A percentile compares a stretch with the other conserved stretches of the same genome.
Evolutionary conservation across 2,888 invertebrate genomes (phyloP).

Genomic region (Catotricha subobsoleta): DNA sequence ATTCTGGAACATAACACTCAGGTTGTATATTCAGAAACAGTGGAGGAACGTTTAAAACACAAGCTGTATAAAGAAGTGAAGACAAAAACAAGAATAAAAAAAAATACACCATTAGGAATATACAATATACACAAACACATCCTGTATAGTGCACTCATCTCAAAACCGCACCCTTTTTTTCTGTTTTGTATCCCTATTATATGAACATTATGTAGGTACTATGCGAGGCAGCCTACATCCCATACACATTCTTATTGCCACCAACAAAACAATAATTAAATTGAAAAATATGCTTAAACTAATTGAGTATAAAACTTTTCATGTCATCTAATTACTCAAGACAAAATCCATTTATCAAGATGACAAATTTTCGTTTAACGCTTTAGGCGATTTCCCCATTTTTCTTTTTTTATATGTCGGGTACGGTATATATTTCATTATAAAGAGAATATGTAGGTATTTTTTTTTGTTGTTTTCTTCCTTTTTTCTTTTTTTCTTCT

Average conservation of each 20-base stretch:
- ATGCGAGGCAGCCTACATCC: too few species aligned
- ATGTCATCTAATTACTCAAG: conserved; percentile 9
- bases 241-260: neutral
- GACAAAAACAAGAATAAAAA: neutral
- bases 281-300: neutral
- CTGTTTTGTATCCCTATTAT: too few species aligned
- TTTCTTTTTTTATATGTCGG: conserved; percentile 1
- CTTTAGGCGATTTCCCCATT: conserved; percentile 6
- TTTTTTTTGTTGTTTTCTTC: too few species aligned
- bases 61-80: neutral
- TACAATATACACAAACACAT: neutral
- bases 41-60: neutral
- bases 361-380: conserved; percentile 8
- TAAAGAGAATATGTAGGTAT: too few species aligned
- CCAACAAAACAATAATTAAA: conserved; percentile 3
- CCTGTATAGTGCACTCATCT: too few species aligned
- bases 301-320: conserved; percentile 9
- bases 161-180: too few species aligned
- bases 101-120: neutral
- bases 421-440: neutral
- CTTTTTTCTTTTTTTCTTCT: conserved; percentile 1
- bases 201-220: neutral
- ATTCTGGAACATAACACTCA: too few species aligned
- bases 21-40: too few species aligned
- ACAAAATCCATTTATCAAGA: conserved; percentile 9